Percentiles rank a stretch among this genome's conserved stretches.
These are phyloP conservation scores for Trididemnum nubilum DNA, from an alignment of 23 tunicate genomes.

Conservation along the genomic window DNA sequence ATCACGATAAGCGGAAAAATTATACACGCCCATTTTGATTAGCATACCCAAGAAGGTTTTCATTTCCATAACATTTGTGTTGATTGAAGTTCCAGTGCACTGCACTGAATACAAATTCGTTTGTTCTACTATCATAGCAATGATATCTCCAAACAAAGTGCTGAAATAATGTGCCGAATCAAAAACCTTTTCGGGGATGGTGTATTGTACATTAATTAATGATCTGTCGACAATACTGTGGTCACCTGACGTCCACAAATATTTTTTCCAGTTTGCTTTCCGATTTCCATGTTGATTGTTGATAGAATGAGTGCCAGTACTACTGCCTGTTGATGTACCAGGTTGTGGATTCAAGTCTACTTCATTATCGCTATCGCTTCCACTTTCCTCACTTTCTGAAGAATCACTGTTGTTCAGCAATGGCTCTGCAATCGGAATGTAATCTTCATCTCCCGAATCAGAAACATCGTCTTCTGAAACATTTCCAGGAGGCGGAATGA, in stretches of 20 bases:
- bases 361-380: neutral
- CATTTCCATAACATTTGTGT: conserved; percentile 13
- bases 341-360: conserved; percentile 5
- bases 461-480: conserved; percentile 15
- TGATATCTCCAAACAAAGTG: conserved; percentile 1
- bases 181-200: conserved; percentile 29
- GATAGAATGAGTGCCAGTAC: neutral
- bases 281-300: too few species aligned
- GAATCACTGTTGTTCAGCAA: neutral
- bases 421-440: neutral
- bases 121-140: conserved; percentile 11
- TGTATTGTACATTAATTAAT: neutral
- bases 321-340: conserved; percentile 26
- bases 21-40: conserved; percentile 1
- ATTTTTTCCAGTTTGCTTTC: too few species aligned
- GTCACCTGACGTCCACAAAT: too few species aligned
- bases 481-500: conserved; percentile 21
- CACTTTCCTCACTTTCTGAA: conserved; percentile 15
- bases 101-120: too few species aligned
- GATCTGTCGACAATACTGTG: conserved; percentile 14
- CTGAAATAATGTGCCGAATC: too few species aligned
- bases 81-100: too few species aligned
- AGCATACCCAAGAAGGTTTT: conserved; percentile 20
- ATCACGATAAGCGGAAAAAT: conserved; percentile 12
- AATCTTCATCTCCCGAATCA: too few species aligned